Percentiles rank a stretch among this genome's conserved stretches.
Conservation (phyloP, 2,113 vertebrate species). For the Halcyon malimbica region DNA sequence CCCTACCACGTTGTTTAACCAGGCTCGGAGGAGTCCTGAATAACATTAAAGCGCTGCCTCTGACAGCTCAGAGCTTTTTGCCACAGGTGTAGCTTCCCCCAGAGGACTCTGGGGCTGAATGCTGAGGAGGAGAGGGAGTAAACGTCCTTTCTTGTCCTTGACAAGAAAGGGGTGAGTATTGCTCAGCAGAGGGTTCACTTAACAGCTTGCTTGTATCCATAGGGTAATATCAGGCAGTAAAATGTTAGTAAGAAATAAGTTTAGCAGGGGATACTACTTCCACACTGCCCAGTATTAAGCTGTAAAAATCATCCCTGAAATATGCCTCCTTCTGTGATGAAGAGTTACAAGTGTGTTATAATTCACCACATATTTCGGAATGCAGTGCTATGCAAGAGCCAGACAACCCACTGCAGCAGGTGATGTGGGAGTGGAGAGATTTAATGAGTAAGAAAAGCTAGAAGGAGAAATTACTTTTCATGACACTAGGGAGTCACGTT, state of each 20-base stretch:
- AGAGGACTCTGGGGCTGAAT: background rate
- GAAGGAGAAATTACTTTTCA: slow-evolving; percentile 18
- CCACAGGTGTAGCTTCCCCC: background rate
- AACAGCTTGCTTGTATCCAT: slow-evolving; percentile 3
- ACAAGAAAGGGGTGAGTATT: background rate
- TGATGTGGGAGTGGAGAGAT: background rate
- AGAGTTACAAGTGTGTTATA: slow-evolving; percentile 31
- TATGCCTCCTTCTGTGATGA: background rate
- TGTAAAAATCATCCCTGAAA: slow-evolving; percentile 14
- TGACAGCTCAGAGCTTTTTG: background rate
- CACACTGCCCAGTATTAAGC: background rate
- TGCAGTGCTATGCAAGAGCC: background rate
- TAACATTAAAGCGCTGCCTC: background rate
- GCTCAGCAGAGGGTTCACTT: background rate
- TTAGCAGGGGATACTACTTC: background rate
- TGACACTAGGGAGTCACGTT: slow-evolving; percentile 14
- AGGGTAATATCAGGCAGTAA: background rate
- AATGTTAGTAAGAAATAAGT: background rate
- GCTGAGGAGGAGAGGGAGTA: background rate
- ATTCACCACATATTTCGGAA: slow-evolving; percentile 46
- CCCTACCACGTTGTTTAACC: background rate
- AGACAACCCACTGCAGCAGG: background rate
- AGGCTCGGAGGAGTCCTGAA: background rate
- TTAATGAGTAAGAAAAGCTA: background rate
- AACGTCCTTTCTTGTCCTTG: background rate